phyloP scores from a whole-genome alignment of 30 jellyfish, hydroid and myxozoan species.

The Phacellophora camtschatica region DNA sequence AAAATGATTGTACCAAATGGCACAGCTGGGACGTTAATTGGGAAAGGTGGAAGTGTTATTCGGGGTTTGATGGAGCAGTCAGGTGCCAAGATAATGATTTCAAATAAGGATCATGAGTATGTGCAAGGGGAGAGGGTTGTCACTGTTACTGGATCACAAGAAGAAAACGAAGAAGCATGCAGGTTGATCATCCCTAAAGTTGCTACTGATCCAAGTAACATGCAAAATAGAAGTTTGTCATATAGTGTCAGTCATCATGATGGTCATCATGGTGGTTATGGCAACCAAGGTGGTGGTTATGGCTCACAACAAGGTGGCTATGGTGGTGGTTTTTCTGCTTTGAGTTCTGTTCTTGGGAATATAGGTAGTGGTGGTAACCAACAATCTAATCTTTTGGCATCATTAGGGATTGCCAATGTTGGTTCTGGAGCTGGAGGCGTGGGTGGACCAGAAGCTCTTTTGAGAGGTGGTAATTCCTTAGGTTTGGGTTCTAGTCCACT shows the following conservation, averaged over 20 bases:
- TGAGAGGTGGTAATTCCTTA: constrained; percentile 47
- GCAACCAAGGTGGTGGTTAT: constrained; percentile 1
- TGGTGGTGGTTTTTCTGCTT: constrained; percentile 66
- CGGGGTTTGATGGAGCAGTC: constrained; percentile 85
- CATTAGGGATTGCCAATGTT: constrained; percentile 50
- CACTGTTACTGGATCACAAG: constrained; percentile 85
- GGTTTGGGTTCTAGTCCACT: constrained; percentile 47
- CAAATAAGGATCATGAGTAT: constrained; percentile 90
- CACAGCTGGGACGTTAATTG: constrained; percentile 95
- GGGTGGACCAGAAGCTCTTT: constrained; percentile 13
- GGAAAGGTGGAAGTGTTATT: constrained; percentile 96
- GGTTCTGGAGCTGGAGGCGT: constrained; percentile 44
- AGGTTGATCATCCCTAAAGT: constrained; percentile 71
- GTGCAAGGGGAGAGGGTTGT: constrained; percentile 96
- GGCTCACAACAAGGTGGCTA: constrained; percentile 44
- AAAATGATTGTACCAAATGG: constrained; percentile 95
- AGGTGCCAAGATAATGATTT: constrained; percentile 83
- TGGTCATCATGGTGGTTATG: constrained; percentile 5
- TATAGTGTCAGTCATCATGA: constrained; percentile 40
- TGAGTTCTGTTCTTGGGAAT: constrained; percentile 79
- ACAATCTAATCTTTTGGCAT: constrained; percentile 69
- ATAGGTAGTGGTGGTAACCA: constrained; percentile 56
- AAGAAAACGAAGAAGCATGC: constrained; percentile 90
- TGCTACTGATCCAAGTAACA: constrained; percentile 91
- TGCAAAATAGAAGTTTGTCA: constrained; percentile 80